A percentile compares a stretch with the other conserved stretches of the same genome.
These are phyloP conservation scores for Rissa tridactyla DNA, from an alignment of 2,113 vertebrate species.

Conservation along the genomic window DNA sequence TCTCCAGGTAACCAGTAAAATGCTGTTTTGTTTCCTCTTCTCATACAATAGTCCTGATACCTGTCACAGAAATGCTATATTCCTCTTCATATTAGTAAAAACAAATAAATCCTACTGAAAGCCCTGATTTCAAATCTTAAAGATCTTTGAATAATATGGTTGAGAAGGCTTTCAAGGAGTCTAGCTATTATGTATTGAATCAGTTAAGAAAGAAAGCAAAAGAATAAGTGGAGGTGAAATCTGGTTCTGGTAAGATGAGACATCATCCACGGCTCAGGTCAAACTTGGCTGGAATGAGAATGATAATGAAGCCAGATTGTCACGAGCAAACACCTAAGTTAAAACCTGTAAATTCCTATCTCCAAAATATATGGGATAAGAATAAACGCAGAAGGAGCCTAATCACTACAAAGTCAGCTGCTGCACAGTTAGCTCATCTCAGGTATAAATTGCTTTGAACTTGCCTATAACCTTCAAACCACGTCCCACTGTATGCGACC, in stretches of 20 bases:
- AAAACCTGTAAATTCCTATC: background rate
- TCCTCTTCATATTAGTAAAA: background rate
- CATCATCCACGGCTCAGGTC: background rate
- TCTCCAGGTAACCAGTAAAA: background rate
- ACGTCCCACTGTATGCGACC: background rate
- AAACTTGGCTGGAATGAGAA: background rate
- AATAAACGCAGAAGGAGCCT: background rate
- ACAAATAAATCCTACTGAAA: background rate
- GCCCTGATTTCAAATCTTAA: background rate
- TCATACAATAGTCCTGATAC: background rate
- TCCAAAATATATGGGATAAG: background rate
- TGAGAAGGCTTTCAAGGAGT: background rate
- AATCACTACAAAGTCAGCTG: background rate
- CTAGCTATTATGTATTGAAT: background rate
- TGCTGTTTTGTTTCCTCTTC: background rate
- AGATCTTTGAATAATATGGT: background rate
- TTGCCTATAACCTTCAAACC: background rate
- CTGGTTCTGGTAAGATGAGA: background rate
- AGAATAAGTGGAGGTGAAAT: background rate
- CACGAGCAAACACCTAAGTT: background rate
- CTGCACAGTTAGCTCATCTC: background rate
- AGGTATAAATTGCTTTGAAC: background rate
- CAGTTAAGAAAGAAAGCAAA: constrained; percentile 10
- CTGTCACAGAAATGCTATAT: background rate
- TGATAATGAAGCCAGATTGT: background rate